phyloP scores from a whole-genome alignment of 1,140 invertebrate genomes.

The Radopholus similis region DNA sequence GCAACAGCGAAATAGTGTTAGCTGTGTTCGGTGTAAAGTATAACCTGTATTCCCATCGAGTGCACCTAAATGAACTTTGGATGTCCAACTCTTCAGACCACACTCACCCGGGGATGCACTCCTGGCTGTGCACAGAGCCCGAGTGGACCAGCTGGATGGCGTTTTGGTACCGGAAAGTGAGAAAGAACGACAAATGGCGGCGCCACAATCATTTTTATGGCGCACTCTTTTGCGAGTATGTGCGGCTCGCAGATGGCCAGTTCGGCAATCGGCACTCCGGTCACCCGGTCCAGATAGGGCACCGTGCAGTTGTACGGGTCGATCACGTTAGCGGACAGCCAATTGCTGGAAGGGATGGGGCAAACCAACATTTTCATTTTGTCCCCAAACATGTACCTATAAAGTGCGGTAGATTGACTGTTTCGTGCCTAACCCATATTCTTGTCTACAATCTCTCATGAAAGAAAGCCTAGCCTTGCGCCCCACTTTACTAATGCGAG shows the following conservation, averaged over 20 bases:
- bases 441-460: too few species aligned
- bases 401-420: too few species aligned
- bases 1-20: too few species aligned
- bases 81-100: conserved; percentile 11
- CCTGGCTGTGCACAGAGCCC: conserved; percentile 46
- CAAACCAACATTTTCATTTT: too few species aligned
- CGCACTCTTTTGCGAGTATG: conserved; percentile 32
- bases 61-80: conserved; percentile 53
- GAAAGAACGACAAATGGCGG: background rate
- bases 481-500: too few species aligned
- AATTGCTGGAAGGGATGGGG: too few species aligned
- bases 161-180: conserved; percentile 38
- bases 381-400: too few species aligned
- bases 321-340: conserved; percentile 48
- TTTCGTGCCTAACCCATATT: too few species aligned
- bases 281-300: conserved; percentile 33
- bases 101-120: conserved; percentile 10
- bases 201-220: background rate
- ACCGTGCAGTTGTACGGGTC: conserved; percentile 56
- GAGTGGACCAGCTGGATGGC: conserved; percentile 52
- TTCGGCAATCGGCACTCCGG: background rate
- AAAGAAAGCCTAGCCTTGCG: too few species aligned
- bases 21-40: too few species aligned
- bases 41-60: conserved; percentile 51
- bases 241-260: conserved; percentile 31